These are phyloP conservation scores for Ectemnius cavifrons DNA, from an alignment of 2,888 invertebrate genomes.

Conservation along the genomic window DNA sequence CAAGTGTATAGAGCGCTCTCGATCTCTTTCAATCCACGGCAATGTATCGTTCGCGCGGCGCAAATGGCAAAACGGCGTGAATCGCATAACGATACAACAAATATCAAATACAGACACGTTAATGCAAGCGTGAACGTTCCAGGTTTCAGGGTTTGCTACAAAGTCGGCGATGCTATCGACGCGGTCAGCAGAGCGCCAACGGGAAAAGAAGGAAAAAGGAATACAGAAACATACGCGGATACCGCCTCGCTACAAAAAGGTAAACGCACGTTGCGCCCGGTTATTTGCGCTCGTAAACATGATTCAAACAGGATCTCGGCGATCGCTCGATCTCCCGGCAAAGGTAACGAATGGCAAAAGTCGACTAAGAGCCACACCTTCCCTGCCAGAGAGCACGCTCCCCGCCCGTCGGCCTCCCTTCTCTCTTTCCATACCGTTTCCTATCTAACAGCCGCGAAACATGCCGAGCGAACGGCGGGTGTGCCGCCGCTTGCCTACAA, in stretches of 20 bases:
- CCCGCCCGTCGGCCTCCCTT: constrained; percentile 34
- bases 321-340: constrained; percentile 39
- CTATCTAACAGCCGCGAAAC: constrained; percentile 1
- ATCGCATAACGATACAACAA: constrained; percentile 4
- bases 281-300: constrained; percentile 54
- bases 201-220: constrained; percentile 12
- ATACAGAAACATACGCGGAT: constrained; percentile 12
- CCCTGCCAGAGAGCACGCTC: constrained; percentile 47
- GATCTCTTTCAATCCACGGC: too few relatives aligned
- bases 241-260: constrained; percentile 28
- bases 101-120: neutral
- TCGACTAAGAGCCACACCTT: constrained; percentile 59
- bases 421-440: neutral
- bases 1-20: too few relatives aligned
- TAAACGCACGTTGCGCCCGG: constrained; percentile 20
- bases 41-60: too few relatives aligned
- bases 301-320: constrained; percentile 23
- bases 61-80: neutral
- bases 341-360: constrained; percentile 61
- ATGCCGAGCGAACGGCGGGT: constrained; percentile 10
- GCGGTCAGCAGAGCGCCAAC: neutral
- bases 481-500: constrained; percentile 17
- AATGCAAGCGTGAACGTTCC: neutral
- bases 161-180: constrained; percentile 26
- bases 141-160: constrained; percentile 13